Percentiles rank a stretch among this genome's conserved stretches.
Evolutionary conservation across 2,113 vertebrate genomes (phyloP).

Genomic region (Bujurquina vittata): DNA sequence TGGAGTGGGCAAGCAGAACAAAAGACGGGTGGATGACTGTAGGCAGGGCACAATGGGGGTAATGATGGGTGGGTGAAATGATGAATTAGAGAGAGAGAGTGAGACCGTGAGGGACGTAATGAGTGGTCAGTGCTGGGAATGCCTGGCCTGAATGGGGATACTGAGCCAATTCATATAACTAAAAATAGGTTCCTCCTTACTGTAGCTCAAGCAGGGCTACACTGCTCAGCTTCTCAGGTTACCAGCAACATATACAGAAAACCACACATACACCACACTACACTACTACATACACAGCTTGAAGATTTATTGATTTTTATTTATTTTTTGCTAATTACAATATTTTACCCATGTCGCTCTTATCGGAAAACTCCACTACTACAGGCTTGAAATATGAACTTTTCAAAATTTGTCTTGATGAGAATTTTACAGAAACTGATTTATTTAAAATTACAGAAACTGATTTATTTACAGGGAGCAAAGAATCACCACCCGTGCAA

Average conservation of each 20-base stretch:
- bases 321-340: neutral
- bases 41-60: constrained; percentile 59
- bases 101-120: constrained; percentile 63
- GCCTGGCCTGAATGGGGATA: constrained; percentile 70
- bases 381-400: neutral
- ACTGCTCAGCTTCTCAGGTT: constrained; percentile 35
- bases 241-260: constrained; percentile 26
- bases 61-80: constrained; percentile 60
- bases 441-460: no score
- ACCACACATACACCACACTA: neutral
- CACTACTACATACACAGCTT: neutral
- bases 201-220: constrained; percentile 55
- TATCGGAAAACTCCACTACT: neutral
- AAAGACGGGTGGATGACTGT: constrained; percentile 48
- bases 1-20: constrained; percentile 56
- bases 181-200: constrained; percentile 76
- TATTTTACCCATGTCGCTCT: neutral
- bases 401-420: no score
- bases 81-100: constrained; percentile 45
- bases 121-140: constrained; percentile 65
- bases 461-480: no score
- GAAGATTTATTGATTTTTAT: neutral
- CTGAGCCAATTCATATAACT: constrained; percentile 84
- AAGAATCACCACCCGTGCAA: no score
- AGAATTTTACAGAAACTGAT: no score